These are phyloP conservation scores for Bostrychus sinensis DNA, from an alignment of 2,113 vertebrate genomes.

Conservation along the genomic window DNA sequence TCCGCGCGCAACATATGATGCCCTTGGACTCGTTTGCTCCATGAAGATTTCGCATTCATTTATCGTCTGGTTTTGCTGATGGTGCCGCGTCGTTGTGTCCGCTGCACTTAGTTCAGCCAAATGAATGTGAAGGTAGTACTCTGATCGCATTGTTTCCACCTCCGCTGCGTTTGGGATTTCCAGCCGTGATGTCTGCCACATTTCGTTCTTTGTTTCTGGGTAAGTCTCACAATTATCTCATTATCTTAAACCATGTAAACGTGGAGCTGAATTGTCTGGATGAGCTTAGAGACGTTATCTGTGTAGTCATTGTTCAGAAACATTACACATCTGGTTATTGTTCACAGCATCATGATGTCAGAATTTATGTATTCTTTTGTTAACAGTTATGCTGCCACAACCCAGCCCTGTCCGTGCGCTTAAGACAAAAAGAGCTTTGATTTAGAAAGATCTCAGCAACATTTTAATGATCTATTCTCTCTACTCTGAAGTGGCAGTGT, in stretches of 20 bases:
- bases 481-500: neutral
- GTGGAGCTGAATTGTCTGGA: conserved; percentile 7
- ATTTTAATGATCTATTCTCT: neutral
- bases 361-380: conserved; percentile 39
- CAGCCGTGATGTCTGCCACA: conserved; percentile 79
- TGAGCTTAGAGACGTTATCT: neutral
- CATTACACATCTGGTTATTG: conserved; percentile 22
- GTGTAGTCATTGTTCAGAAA: neutral
- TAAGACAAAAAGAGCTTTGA: neutral
- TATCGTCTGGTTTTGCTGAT: conserved; percentile 45
- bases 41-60: conserved; percentile 58
- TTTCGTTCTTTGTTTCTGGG: conserved; percentile 79
- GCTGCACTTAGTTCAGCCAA: conserved; percentile 62
- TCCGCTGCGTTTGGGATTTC: conserved; percentile 73
- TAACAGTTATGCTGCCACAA: neutral
- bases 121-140: conserved; percentile 64
- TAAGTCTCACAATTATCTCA: conserved; percentile 65
- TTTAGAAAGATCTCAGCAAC: neutral
- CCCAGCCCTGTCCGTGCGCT: neutral
- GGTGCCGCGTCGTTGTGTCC: conserved; percentile 59
- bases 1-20: conserved; percentile 68
- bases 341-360: conserved; percentile 58
- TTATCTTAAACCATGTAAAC: conserved; percentile 25
- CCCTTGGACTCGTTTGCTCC: conserved; percentile 66
- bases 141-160: conserved; percentile 73